phyloP scores from a whole-genome alignment of 2,797 vertebrate genomes.

The Carapus acus region DNA sequence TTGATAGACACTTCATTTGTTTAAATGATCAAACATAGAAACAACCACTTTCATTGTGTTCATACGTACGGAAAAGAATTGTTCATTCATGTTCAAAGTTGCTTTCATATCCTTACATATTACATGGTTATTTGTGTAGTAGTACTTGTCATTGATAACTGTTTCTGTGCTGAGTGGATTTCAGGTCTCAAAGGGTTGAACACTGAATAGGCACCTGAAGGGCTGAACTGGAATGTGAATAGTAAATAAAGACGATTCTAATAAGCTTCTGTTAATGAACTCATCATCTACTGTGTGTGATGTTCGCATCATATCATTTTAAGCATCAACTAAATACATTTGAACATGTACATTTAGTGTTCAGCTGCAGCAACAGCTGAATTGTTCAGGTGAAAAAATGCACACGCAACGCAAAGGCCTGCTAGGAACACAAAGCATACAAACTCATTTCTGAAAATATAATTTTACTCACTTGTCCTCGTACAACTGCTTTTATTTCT shows the following conservation, averaged over 20 bases:
- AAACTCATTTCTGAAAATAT: constrained; percentile 49
- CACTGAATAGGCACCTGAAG: constrained; percentile 30
- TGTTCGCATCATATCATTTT: constrained; percentile 32
- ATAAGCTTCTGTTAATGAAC: constrained; percentile 31
- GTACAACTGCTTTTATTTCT: constrained; percentile 67
- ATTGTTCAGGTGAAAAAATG: constrained; percentile 1
- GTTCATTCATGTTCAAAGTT: constrained; percentile 1
- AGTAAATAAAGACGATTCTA: constrained; percentile 17
- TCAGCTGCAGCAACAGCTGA: constrained; percentile 15
- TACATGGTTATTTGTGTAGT: constrained; percentile 8
- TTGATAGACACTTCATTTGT: constrained; percentile 17
- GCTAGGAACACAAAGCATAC: constrained; percentile 30
- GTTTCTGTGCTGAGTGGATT: constrained; percentile 18
- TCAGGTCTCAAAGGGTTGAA: constrained; percentile 23
- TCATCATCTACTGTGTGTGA: constrained; percentile 32
- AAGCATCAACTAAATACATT: constrained; percentile 36
- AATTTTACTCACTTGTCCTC: constrained; percentile 53
- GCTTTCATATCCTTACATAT: constrained; percentile 15
- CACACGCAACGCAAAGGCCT: constrained; percentile 1
- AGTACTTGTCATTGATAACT: constrained; percentile 13
- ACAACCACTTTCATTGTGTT: constrained; percentile 20
- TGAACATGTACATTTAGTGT: constrained; percentile 44
- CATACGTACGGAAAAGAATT: constrained; percentile 11
- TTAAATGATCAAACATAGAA: constrained; percentile 15
- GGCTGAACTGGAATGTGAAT: constrained; percentile 49